A percentile compares a stretch with the other conserved stretches of the same genome.
Conservation (phyloP, 2,113 vertebrate genomes). For the Apodemus sylvaticus region DNA sequence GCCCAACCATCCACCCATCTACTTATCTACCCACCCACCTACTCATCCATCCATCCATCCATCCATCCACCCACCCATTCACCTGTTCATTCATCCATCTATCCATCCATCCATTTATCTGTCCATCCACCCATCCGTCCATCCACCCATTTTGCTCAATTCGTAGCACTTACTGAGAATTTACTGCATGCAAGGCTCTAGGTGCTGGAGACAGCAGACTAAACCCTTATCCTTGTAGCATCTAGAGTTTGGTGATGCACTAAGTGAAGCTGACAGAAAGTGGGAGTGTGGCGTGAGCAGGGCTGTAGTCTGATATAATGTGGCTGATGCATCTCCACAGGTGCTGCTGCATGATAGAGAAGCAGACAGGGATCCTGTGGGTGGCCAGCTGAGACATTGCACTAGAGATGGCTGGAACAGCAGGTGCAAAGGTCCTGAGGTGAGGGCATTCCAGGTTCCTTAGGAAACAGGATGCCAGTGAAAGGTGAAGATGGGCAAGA, state of each 20-base stretch:
- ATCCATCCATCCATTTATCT: not conserved
- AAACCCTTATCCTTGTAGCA: not conserved
- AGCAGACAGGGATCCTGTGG: not conserved
- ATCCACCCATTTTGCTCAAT: not conserved
- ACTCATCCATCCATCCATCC: not conserved
- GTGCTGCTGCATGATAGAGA: not conserved
- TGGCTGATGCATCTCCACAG: not conserved
- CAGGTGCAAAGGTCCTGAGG: not conserved
- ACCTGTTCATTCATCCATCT: not conserved
- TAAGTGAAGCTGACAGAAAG: not conserved
- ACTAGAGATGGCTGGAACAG: not conserved
- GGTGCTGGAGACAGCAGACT: too few relatives aligned
- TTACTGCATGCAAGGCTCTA: too few relatives aligned
- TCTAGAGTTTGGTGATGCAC: not conserved
- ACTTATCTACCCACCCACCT: not conserved
- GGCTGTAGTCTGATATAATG: too few relatives aligned
- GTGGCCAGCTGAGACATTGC: too few relatives aligned
- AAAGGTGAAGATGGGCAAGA: not conserved
- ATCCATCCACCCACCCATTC: not conserved
- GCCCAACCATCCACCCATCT: not conserved
- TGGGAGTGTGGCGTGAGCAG: not conserved
- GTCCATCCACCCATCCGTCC: too few relatives aligned
- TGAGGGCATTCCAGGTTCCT: not conserved
- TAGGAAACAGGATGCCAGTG: not conserved
- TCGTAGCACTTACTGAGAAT: not conserved